Evolutionary conservation across 2,113 vertebrate species (phyloP).

Genomic region (Siniperca chuatsi): DNA sequence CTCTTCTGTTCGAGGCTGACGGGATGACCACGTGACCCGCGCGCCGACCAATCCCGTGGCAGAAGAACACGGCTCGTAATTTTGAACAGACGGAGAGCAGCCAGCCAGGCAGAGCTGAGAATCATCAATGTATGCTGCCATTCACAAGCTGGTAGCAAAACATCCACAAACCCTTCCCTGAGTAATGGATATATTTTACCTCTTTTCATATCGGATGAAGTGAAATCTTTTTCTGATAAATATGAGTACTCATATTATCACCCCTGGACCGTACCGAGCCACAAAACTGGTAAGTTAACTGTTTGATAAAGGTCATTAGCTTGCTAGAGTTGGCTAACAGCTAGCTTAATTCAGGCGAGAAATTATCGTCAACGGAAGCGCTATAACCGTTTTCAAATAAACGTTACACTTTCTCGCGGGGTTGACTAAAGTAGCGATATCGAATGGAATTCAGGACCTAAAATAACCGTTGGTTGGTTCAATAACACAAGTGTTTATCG

Average conservation of each 20-base stretch:
- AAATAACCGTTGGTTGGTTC: background rate
- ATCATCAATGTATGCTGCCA: background rate
- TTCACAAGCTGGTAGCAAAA: background rate
- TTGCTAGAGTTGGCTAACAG: background rate
- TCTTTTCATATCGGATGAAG: background rate
- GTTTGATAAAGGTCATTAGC: too few species aligned
- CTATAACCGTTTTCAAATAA: background rate
- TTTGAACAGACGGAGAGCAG: conserved; percentile 77
- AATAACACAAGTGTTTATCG: too few species aligned
- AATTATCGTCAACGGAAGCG: background rate
- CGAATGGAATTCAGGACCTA: background rate
- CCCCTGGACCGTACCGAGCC: conserved; percentile 74
- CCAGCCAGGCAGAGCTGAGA: background rate
- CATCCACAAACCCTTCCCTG: background rate
- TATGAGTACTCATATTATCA: conserved; percentile 75
- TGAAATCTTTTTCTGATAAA: background rate
- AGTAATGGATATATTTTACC: conserved; percentile 6
- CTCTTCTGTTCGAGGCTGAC: background rate
- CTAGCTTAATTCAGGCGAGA: background rate
- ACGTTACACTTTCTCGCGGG: too few species aligned
- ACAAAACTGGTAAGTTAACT: conserved; percentile 65
- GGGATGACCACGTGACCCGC: conserved; percentile 63
- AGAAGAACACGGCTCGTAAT: conserved; percentile 69
- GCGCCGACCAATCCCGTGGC: conserved; percentile 72
- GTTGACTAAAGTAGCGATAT: background rate